A percentile compares a stretch with the other conserved stretches of the same genome.
Conservation (phyloP, 2,113 vertebrate genomes). For the Charadrius vociferus region DNA sequence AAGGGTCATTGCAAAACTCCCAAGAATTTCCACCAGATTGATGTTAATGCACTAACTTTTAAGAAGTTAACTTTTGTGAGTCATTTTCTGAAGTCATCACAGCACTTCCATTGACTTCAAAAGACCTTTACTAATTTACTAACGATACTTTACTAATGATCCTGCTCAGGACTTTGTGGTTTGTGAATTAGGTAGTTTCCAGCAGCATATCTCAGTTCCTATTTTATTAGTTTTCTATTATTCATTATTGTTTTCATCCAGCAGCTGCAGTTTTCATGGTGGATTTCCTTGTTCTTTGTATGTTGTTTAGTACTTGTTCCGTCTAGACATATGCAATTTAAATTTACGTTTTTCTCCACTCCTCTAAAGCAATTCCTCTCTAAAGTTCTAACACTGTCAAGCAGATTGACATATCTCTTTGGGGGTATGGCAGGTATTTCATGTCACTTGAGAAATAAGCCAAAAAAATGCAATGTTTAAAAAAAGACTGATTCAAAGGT, state of each 20-base stretch:
- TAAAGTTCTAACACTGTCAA: background rate
- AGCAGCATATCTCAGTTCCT: background rate
- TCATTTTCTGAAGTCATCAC: background rate
- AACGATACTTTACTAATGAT: background rate
- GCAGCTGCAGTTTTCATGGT: background rate
- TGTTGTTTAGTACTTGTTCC: background rate
- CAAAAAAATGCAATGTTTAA: background rate
- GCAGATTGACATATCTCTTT: background rate
- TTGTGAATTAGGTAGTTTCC: background rate
- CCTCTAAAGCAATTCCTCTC: background rate
- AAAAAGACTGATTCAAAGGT: background rate
- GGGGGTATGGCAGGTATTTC: accelerated
- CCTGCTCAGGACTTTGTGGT: background rate
- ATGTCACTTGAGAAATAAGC: background rate
- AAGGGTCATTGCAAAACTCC: background rate
- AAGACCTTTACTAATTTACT: background rate
- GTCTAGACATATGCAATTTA: background rate
- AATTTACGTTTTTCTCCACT: background rate
- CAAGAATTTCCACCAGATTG: background rate
- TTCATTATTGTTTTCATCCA: background rate
- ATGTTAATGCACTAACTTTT: background rate
- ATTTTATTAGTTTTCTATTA: background rate
- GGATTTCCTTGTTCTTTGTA: background rate
- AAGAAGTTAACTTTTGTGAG: background rate
- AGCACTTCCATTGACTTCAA: background rate